Evolutionary conservation across 2,797 vertebrate species (phyloP), one percentile per base, ranked within the genome.

Genomic region (Nyctalus aviator): DNA sequence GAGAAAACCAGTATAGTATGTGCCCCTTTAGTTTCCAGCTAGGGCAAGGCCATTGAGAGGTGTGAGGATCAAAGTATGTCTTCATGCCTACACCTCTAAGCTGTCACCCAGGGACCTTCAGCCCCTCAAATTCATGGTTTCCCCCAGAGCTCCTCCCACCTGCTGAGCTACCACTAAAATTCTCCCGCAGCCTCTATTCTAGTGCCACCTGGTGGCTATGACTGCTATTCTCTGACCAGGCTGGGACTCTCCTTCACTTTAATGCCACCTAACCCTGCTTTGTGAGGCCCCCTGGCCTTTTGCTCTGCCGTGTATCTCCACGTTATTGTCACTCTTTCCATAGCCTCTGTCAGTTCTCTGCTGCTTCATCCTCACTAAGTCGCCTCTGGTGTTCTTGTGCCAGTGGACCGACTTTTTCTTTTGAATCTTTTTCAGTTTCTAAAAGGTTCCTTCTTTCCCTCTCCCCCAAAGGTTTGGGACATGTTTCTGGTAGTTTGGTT

Each of bases 191-290:
- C 50, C 64, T 84, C 91, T 71, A 9, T 87, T 95, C 84, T 91
- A 41, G 81, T 44, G 90, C 95, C 97, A 87, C 88, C 97, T 97
- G 81, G 55, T 85, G 97, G 91, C 7, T 11, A 0, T 27, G 17
- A 2, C 13, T 14, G 68, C 75, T 37, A 73, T 44, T 37, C 7
- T 71, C 8, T 0, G 46, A 48, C 8, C 53, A 21, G 69, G 35
- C 57, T 46, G 44, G 37, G 27, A 78, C 81, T 66, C 62, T 25
- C 72, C 37, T 37, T 37, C 32, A 37, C 55, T 84, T 59, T 23
- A 62, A 57, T 15, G 46, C 55, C 15, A 2, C 55, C 20, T 21
- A 3, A 8, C 35, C 13, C 17, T 9, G 21, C 12, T 66, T 44
- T 64, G 69, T 4, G 18, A 50, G 62, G 14, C 27, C 30, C 2